A percentile compares a stretch with the other conserved stretches of the same genome.
These are phyloP conservation scores for Mimachlamys varia DNA, from an alignment of 2,888 invertebrate species.

Conservation along the genomic window DNA sequence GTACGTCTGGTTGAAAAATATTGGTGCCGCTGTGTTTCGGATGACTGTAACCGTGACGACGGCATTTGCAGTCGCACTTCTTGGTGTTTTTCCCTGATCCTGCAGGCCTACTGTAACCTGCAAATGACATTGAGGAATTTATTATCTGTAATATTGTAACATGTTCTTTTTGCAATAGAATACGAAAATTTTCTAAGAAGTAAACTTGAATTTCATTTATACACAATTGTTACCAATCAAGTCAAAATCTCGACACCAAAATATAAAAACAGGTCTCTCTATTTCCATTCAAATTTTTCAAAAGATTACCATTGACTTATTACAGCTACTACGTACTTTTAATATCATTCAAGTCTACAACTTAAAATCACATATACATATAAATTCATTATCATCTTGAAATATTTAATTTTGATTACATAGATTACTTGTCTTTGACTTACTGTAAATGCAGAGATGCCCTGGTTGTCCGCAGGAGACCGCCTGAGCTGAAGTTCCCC, in stretches of 20 bases:
- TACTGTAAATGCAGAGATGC: constrained; percentile 50
- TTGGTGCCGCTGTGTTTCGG: constrained; percentile 64
- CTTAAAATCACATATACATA: too few relatives aligned
- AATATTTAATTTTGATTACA: not conserved
- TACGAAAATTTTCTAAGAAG: too few relatives aligned
- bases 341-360: too few relatives aligned
- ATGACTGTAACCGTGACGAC: constrained; percentile 61
- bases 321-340: too few relatives aligned
- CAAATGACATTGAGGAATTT: constrained; percentile 39
- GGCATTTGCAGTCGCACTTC: constrained; percentile 42
- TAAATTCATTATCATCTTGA: too few relatives aligned
- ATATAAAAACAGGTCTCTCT: too few relatives aligned
- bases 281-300: too few relatives aligned
- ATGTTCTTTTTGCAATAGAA: too few relatives aligned
- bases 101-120: constrained; percentile 63
- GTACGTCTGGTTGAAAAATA: constrained; percentile 57
- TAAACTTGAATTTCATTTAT: too few relatives aligned
- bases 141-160: not conserved
- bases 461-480: constrained; percentile 54
- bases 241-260: too few relatives aligned
- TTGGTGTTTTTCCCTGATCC: constrained; percentile 59
- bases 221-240: too few relatives aligned
- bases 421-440: constrained; percentile 29
- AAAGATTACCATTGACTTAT: too few relatives aligned
- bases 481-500: constrained; percentile 53